phyloP scores from a whole-genome alignment of 1,140 invertebrate species.

The Belonocnema kinseyi region DNA sequence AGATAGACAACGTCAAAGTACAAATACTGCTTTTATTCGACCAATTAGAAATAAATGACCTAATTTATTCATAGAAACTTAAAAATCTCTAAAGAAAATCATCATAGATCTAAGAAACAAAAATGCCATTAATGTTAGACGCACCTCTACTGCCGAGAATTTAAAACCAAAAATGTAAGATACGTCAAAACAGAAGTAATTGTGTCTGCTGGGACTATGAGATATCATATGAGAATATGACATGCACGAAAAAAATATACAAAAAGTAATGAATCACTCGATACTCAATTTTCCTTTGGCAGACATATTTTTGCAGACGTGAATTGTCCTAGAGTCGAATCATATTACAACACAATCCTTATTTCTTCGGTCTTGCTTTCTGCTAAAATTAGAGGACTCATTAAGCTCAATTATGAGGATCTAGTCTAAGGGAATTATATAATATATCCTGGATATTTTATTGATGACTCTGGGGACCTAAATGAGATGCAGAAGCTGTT shows the following conservation, averaged over 20 bases:
- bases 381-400: too few relatives aligned
- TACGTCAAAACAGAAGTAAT: conserved; percentile 40
- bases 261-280: too few relatives aligned
- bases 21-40: too few relatives aligned
- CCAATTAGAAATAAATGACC: conserved; percentile 59
- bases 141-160: conserved; percentile 68
- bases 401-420: too few relatives aligned
- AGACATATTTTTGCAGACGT: conserved; percentile 51
- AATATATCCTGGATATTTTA: conserved; percentile 79
- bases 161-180: conserved; percentile 60
- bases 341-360: conserved; percentile 70
- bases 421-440: conserved; percentile 71
- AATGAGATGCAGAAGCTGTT: too few relatives aligned
- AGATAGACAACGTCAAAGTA: too few relatives aligned
- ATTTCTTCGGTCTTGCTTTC: conserved; percentile 72
- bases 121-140: conserved; percentile 82
- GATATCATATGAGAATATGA: too few relatives aligned
- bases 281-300: too few relatives aligned
- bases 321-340: conserved; percentile 7
- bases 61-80: conserved; percentile 84
- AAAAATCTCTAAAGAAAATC: conserved; percentile 83
- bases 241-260: too few relatives aligned
- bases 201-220: conserved; percentile 56
- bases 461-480: conserved; percentile 47
- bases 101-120: conserved; percentile 84